A percentile compares a stretch with the other conserved stretches of the same genome.
Conservation (phyloP, 2,113 vertebrate species). For the Thamnophis sirtalis region DNA sequence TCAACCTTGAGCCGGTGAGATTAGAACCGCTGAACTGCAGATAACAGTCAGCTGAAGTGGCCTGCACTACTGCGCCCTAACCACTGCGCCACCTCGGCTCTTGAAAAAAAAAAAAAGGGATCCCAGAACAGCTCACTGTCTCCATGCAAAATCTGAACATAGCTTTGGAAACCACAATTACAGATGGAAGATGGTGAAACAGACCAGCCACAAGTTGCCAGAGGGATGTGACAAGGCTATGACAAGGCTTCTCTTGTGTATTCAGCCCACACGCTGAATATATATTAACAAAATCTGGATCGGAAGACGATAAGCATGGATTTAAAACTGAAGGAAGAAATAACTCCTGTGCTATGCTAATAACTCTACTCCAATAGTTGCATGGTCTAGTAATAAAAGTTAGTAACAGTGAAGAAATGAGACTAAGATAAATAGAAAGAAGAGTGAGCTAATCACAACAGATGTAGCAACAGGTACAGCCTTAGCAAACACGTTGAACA, state of each 20-base stretch:
- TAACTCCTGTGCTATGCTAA: neutral
- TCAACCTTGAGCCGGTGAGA: no score
- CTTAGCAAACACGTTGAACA: neutral
- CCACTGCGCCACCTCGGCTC: no score
- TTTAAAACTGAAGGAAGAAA: neutral
- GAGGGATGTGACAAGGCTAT: neutral
- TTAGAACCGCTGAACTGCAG: no score
- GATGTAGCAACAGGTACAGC: neutral
- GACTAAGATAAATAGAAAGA: no score
- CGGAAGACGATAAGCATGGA: neutral
- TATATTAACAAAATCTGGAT: neutral
- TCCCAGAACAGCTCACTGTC: neutral
- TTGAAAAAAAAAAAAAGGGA: no score
- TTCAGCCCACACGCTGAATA: neutral
- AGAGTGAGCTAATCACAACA: neutral
- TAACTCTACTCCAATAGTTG: neutral
- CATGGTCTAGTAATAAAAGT: neutral
- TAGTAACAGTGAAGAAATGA: neutral
- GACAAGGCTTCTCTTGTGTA: neutral
- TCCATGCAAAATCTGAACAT: neutral
- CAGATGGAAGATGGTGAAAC: neutral
- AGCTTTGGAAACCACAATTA: neutral
- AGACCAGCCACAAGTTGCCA: neutral
- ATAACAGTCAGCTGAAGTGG: no score
- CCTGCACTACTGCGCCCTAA: no score